phyloP scores from a whole-genome alignment of 92 coral and sea anemone genomes.

The Heteractis magnifica region DNA sequence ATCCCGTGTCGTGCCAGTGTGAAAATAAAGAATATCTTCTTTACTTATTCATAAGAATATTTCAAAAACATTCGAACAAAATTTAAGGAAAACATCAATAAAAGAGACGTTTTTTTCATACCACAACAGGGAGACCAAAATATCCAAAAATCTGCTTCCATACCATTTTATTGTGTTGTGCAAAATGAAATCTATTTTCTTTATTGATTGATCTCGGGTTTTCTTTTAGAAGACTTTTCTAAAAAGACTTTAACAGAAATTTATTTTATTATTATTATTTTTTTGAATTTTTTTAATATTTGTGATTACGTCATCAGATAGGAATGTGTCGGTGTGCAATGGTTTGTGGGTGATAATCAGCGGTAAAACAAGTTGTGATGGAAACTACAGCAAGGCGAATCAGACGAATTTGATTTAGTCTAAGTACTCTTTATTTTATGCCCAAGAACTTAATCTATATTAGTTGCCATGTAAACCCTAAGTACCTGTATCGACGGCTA shows the following conservation, averaged over 20 bases:
- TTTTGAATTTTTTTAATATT: neutral
- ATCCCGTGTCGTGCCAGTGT: neutral
- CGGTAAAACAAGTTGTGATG: conserved; percentile 39
- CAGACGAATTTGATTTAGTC: conserved; percentile 2
- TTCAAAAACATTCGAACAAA: neutral
- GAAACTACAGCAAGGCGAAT: conserved; percentile 7
- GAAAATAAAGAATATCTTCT: neutral
- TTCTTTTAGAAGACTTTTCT: neutral
- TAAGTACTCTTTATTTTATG: neutral
- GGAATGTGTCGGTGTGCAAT: conserved; percentile 51
- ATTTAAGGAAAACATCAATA: neutral
- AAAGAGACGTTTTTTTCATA: neutral
- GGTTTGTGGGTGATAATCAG: conserved; percentile 59
- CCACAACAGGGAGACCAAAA: neutral
- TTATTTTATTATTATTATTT: too few relatives aligned
- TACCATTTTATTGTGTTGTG: neutral
- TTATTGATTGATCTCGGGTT: too few relatives aligned
- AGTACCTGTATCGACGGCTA: conserved; percentile 21
- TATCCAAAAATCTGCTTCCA: neutral
- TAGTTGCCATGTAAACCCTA: conserved; percentile 26
- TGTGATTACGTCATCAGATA: conserved; percentile 64
- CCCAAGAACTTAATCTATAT: conserved; percentile 4
- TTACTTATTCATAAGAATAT: neutral
- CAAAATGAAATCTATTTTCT: neutral
- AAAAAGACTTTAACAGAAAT: neutral